A percentile compares a stretch with the other conserved stretches of the same genome.
Evolutionary conservation across 2,888 invertebrate species (phyloP).

Genomic region (Willowsia nigromaculata): DNA sequence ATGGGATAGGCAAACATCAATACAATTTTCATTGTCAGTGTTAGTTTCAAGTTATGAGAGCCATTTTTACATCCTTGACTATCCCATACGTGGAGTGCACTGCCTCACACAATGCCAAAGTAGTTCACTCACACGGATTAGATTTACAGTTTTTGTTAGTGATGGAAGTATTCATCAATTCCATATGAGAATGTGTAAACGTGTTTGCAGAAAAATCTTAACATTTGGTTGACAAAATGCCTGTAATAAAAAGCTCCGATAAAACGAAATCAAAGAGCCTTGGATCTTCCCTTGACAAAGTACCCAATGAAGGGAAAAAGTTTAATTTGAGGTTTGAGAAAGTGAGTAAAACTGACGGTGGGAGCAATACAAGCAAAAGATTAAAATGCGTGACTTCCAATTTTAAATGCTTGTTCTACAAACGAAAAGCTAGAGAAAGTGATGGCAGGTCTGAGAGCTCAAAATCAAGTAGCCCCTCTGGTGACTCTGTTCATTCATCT

Average conservation of each 20-base stretch:
- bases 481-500: slow-evolving; percentile 47
- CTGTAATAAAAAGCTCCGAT: slow-evolving; percentile 46
- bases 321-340: slow-evolving; percentile 66
- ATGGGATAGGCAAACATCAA: slow-evolving; percentile 28
- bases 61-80: slow-evolving; percentile 7
- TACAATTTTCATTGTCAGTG: slow-evolving; percentile 67
- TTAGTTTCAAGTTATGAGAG: not conserved
- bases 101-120: not conserved
- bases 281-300: slow-evolving; percentile 53
- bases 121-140: slow-evolving; percentile 29
- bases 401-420: slow-evolving; percentile 68
- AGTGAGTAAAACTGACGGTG: slow-evolving; percentile 55
- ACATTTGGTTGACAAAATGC: slow-evolving; percentile 46
- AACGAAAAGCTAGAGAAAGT: slow-evolving; percentile 56
- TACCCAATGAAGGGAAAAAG: slow-evolving; percentile 39
- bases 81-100: not conserved
- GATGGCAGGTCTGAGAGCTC: slow-evolving; percentile 65
- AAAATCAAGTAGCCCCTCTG: slow-evolving; percentile 63
- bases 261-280: slow-evolving; percentile 64
- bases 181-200: slow-evolving; percentile 25
- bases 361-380: slow-evolving; percentile 52
- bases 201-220: slow-evolving; percentile 31
- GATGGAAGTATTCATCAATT: not conserved
- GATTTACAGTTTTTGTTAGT: not conserved
- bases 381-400: slow-evolving; percentile 59